Conservation (phyloP, 2,797 vertebrate genomes). For the Atherinosoma microstoma region DNA sequence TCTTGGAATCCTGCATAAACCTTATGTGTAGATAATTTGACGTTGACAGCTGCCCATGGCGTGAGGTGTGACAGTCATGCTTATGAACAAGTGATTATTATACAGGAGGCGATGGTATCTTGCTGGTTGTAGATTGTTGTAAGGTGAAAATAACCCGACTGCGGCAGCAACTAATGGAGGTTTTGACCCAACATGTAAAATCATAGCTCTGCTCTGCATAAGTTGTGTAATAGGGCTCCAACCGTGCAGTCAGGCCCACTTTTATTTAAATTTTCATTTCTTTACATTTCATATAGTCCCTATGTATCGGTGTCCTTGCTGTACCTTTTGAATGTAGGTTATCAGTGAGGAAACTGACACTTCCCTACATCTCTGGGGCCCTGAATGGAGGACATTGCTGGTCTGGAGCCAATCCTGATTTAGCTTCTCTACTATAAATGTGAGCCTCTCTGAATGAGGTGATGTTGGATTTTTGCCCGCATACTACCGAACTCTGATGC, state of each 20-base stretch:
- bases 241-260: background rate
- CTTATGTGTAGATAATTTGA: background rate
- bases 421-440: slow-evolving; percentile 83
- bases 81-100: background rate
- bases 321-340: slow-evolving; percentile 68
- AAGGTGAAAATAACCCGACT: slow-evolving; percentile 1
- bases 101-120: background rate
- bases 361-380: slow-evolving; percentile 62
- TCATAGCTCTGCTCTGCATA: slow-evolving; percentile 1
- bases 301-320: background rate
- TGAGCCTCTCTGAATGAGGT: slow-evolving; percentile 81
- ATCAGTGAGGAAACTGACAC: slow-evolving; percentile 71
- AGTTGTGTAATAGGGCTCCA: background rate
- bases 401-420: slow-evolving; percentile 81
- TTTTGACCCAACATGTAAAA: slow-evolving; percentile 4
- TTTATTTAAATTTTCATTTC: background rate
- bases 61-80: background rate
- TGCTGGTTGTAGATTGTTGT: background rate
- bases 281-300: background rate
- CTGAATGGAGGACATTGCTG: slow-evolving; percentile 77
- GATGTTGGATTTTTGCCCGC: slow-evolving; percentile 78
- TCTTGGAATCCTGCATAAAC: background rate
- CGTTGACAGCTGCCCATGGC: background rate
- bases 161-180: background rate
- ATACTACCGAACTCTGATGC: slow-evolving; percentile 58